Base-by-base conservation (phyloP, 2,113 vertebrate genomes). In the Pelvicachromis taeniatus region DNA sequence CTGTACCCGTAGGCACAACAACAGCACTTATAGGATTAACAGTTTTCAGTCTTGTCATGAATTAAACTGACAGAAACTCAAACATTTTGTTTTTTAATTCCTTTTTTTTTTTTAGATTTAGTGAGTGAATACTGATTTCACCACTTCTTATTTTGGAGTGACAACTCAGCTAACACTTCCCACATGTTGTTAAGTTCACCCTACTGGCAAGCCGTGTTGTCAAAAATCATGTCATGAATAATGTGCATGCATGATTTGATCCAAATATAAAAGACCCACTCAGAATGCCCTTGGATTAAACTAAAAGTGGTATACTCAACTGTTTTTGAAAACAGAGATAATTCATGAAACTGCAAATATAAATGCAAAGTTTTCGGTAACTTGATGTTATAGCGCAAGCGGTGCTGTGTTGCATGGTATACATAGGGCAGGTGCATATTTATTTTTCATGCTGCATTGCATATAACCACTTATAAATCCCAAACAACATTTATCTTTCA, bases 211-310 rank as follows among this genome's bases (percentile, higher is more conserved):
- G 68, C 29, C 53, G 38, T 53, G 81, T 56, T 78, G 79, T 75
- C 48, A 45, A 85, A 65, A 92, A 68, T 89, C 84, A 56, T 54
- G 31, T 84, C 82, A 85, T 92, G 88, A 93, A 92, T 90, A 81
- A 93, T 88, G 86, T 58, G 45, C 84, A 90, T 84, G 33, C 29
- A 81, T 90, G 81, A 89, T 89, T 73, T 82, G 42, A 85, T 83
- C 55, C 26, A 38, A 65, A 81, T 87, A 65, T 80, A 42, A 53
- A 81, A 50, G 13, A 8, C 38, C 23, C n/a, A 42, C 53, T 80
- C 52, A 61, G 56, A 29, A 85, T 54, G n/a, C 9, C 84, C 2
- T 78, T 77, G 82, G 85, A 70, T 92, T 59, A 75, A 80, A 80
- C 38, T 54, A 70, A 89, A 85, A 33, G 45, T 31, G 56, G 40